Evolutionary conservation across 2,888 invertebrate species (phyloP), one percentile per base, ranked within the genome.

Genomic region (Chironomus riparius): DNA sequence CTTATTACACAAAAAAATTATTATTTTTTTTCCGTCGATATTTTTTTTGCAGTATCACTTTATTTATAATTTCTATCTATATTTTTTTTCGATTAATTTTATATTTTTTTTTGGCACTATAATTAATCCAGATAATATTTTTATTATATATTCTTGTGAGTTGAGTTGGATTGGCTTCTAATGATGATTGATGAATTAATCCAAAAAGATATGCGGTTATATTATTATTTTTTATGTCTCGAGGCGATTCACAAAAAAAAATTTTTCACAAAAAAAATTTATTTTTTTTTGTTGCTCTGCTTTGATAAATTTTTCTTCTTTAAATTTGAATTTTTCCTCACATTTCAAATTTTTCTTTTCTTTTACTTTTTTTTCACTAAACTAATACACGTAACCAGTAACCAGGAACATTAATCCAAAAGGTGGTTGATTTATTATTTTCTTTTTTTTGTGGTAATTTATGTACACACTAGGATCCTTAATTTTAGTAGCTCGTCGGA

Each of bases 201-300:
- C 74, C 74, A 74, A 65, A 62, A 38, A 74, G 74, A 74, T 74
- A 74, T 74, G 74, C 65, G 47, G 38, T 24, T 61, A 72, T 50
- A 18, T 48, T 47, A n/a, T 2, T n/a, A n/a, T 12, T 7, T 15
- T 38, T 38, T 38, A 38, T 38, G 38, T 38, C 10, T 38, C 38
- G 38, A 10, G n/a, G 24, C 12, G 24, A 56, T 61, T 72, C 56
- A 74, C 74, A 70, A 70, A 70, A 70, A 38, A 38, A 61, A n/a
- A n/a, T n/a, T n/a, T n/a, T 71, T 71, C 71, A 71, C 71, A 71
- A 61, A 56, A 56, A n/a, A n/a, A n/a, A n/a, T n/a, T n/a, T n/a
- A n/a, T n/a, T n/a, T n/a, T n/a, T n/a, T n/a, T 70, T 70, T 70
- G 13, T 50, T 21, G 18, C 21, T 70, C 70, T 70, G 21, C 70